These are phyloP conservation scores for Gnathonemus longibarbis DNA, from an alignment of 2,113 vertebrate genomes.

Conservation along the genomic window DNA sequence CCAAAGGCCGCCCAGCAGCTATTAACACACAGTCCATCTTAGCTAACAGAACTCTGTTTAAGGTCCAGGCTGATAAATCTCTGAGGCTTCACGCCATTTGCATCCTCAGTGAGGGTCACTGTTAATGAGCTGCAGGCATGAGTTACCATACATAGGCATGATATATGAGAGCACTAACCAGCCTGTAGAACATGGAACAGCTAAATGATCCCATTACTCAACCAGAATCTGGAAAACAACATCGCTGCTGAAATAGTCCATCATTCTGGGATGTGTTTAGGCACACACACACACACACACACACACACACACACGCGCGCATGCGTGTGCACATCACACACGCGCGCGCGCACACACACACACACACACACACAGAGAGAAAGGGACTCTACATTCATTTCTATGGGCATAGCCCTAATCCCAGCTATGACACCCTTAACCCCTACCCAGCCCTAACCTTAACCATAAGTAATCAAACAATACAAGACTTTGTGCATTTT, in stretches of 20 bases:
- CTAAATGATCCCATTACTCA: background rate
- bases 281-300: background rate
- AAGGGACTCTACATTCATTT: too few relatives aligned
- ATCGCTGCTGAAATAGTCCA: background rate
- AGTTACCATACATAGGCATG: background rate
- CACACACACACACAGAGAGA: background rate
- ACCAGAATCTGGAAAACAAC: background rate
- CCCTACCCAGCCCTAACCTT: background rate
- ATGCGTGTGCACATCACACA: background rate
- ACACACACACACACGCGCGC: background rate
- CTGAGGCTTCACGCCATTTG: background rate
- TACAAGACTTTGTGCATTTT: background rate
- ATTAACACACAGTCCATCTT: background rate
- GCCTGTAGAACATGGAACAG: background rate
- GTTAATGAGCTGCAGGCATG: background rate
- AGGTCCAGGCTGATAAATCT: background rate
- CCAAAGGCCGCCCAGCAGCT: background rate
- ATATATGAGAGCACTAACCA: background rate
- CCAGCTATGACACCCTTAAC: background rate
- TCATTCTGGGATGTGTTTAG: background rate
- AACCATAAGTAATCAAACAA: background rate
- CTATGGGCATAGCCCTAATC: too few relatives aligned
- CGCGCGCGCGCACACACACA: too few relatives aligned
- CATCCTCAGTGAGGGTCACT: background rate
- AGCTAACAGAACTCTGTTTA: background rate